Evolutionary conservation across 92 coral and sea anemone genomes (phyloP).

Genomic region (Paramuricea clavata): DNA sequence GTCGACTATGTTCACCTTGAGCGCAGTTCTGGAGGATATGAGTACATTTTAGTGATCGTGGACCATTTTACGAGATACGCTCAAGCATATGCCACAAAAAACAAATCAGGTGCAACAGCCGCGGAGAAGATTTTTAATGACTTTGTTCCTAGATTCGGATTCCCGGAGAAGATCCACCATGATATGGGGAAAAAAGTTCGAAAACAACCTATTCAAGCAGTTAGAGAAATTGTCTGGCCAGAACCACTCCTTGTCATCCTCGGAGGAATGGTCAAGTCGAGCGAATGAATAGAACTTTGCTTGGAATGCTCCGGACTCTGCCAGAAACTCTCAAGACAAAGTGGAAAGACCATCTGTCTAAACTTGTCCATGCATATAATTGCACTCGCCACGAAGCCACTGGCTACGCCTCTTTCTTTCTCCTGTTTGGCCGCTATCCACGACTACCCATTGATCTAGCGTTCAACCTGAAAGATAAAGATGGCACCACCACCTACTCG

Average conservation of each 20-base stretch:
- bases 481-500: neutral
- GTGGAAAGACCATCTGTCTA: constrained; percentile 54
- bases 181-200: constrained; percentile 62
- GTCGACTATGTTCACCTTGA: constrained; percentile 52
- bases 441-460: constrained; percentile 4
- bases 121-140: constrained; percentile 66
- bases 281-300: constrained; percentile 48
- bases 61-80: constrained; percentile 56
- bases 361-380: neutral
- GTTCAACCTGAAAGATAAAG: neutral
- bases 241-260: constrained; percentile 60
- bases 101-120: constrained; percentile 53
- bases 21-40: constrained; percentile 56
- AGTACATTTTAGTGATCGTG: constrained; percentile 51
- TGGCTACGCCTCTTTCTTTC: neutral
- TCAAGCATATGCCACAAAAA: constrained; percentile 59
- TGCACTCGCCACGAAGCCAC: neutral
- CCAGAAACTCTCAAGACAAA: constrained; percentile 54
- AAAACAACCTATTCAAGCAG: constrained; percentile 43
- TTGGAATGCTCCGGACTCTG: constrained; percentile 58
- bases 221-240: constrained; percentile 65
- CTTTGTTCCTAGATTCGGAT: constrained; percentile 59
- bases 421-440: neutral
- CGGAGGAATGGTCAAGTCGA: constrained; percentile 59
- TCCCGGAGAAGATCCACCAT: constrained; percentile 67